A percentile compares a stretch with the other conserved stretches of the same genome.
Conservation (phyloP, 2,797 vertebrate species). For the Danio albolineatus region DNA sequence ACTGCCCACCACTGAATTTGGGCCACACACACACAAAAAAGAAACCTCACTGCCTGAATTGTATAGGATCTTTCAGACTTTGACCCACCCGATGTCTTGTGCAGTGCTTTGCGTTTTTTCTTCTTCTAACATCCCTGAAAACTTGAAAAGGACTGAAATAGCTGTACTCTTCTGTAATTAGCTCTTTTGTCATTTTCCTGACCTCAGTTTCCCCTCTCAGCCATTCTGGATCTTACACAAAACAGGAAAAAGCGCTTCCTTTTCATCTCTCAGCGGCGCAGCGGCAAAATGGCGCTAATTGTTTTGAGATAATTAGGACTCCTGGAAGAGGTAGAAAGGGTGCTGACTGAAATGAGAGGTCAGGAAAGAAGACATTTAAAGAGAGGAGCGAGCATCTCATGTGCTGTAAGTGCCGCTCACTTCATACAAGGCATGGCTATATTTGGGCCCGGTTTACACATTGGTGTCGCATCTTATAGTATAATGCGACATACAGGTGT, state of each 20-base stretch:
- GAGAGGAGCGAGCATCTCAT: background rate
- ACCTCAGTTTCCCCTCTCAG: slow-evolving; percentile 59
- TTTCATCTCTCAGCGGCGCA: slow-evolving; percentile 50
- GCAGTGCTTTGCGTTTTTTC: slow-evolving; percentile 7
- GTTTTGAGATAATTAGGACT: slow-evolving; percentile 61
- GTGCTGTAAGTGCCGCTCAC: background rate
- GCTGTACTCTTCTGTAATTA: slow-evolving; percentile 60
- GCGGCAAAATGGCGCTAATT: slow-evolving; percentile 62
- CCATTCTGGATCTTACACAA: slow-evolving; percentile 46
- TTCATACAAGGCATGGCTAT: background rate
- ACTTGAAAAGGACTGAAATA: slow-evolving; percentile 42
- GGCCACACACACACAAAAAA: background rate
- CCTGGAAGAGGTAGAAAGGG: slow-evolving; percentile 49
- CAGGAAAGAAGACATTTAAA: slow-evolving; percentile 26
- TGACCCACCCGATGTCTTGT: slow-evolving; percentile 28
- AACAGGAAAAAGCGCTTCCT: slow-evolving; percentile 46
- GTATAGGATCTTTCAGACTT: slow-evolving; percentile 24
- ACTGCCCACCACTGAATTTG: too few species aligned
- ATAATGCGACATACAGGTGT: too few species aligned
- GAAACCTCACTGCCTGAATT: slow-evolving; percentile 15
- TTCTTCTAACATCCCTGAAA: slow-evolving; percentile 36
- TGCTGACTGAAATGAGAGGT: slow-evolving; percentile 54
- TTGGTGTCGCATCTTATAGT: too few species aligned
- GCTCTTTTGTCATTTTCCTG: slow-evolving; percentile 60
- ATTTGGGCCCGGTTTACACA: too few species aligned